Evolutionary conservation across 2,797 vertebrate species (phyloP), one percentile per base, ranked within the genome.

Genomic region (Amphiprion clarkii): DNA sequence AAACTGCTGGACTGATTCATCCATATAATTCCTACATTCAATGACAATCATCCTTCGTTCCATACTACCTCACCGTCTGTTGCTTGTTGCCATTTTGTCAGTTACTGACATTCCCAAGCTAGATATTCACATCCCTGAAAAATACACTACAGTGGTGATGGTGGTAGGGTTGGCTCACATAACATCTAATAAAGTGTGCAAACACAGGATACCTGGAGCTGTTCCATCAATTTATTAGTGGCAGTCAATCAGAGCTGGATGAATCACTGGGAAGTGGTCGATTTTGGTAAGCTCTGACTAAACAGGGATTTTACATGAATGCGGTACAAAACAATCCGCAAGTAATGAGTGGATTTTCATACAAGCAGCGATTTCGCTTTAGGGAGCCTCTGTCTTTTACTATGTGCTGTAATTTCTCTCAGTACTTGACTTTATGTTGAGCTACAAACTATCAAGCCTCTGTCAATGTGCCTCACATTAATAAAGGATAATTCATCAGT

Each of bases 401-500:
- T 54, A 17, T 48, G 23, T 1, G 12, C 54, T 48, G n/a, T 48
- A 67, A 72, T 63, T 79, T 53, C 27, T 67, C 21, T 75, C 17
- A 36, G 19, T 74, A 67, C 67, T 68, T 61, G 31, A 73, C 25
- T 73, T 70, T n/a, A 75, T 65, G 55, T 57, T 71, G 25, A 40
- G 21, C 60, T 6, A 53, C 3, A 64, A 79, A 79, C 39, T 42
- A 67, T 67, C 57, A 80, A 46, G 69, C 69, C 16, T 55, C 36
- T 71, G 40, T 79, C 48, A 56, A 40, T 58, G 54, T 52, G 31
- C 40, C 29, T 70, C 56, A 72, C 27, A 74, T 53, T 69, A 48
- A 74, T 64, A 69, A 64, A 60, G 33, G 21, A 10, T 40, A 60
- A 81, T 79, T 76, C 19, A 74, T 78, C 60, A 76, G 31, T 54